Base-by-base conservation (phyloP, 2,888 invertebrate species). In the Hypercompe scribonia region DNA sequence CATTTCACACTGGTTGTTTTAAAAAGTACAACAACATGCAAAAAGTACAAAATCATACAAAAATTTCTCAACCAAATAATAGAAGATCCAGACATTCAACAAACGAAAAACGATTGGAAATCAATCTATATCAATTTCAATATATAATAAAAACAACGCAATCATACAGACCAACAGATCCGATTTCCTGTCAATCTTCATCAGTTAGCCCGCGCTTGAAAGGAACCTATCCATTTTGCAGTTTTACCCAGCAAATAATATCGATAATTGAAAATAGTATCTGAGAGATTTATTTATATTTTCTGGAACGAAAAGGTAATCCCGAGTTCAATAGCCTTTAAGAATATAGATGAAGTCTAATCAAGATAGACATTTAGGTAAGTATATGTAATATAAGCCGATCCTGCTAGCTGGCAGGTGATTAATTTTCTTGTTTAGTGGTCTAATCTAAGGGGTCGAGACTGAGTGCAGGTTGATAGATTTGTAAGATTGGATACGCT, bases 121-220 rank as follows among this genome's bases (percentile, higher is more conserved):
- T n/a, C 36, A 63, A n/a, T 36, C 28, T 11, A 50, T 33, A 36
- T 28, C 36, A 8, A 70, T 39, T 65, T 39, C 31, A 36, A 65
- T 24, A 50, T 31, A 31, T 39, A 66, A 63, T 33, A 70, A 70
- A 71, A 71, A 42, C n/a, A 70, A 58, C 67, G 34, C 67, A 3
- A 34, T 34, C 33, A 28, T 69, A 54, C 33, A 24, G 13, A 46
- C 68, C 31, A 39, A 69, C 65, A 67, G 70, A 70, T 73, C 28
- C 36, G 46, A 68, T 76, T 65, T 76, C 46, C 63, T 58, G 74
- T 70, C 74, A 54, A 71, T 76, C 74, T 80, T 78, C 64, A 78
- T 81, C 76, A 81, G 76, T 42, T 67, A 76, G 54, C 33, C 74
- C 68, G 31, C 64, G 54, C 46, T 61, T 80, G 78, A 78, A 74